These are phyloP conservation scores for Erythrocebus patas DNA, from an alignment of 2,113 vertebrate species.

Conservation along the genomic window DNA sequence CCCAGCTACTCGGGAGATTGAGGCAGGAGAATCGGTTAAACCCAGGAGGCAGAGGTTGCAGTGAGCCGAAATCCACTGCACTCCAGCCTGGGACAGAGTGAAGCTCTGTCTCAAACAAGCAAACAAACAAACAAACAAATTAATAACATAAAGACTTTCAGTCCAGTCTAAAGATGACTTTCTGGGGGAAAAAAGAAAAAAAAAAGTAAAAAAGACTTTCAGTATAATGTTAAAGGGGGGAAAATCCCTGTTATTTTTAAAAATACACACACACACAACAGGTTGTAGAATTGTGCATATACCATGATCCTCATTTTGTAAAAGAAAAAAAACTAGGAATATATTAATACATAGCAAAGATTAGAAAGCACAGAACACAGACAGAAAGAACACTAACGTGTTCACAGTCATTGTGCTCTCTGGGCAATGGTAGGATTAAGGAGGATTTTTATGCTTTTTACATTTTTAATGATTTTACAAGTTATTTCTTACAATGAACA, in stretches of 20 bases:
- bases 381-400: background rate
- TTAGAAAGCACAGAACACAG: background rate
- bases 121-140: no score
- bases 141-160: no score
- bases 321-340: background rate
- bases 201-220: background rate
- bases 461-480: conserved; percentile 13
- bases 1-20: no score
- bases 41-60: no score
- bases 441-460: conserved; percentile 27
- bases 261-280: background rate
- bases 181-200: no score
- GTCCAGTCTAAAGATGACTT: no score
- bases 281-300: background rate
- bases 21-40: no score
- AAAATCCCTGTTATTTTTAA: background rate
- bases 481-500: background rate
- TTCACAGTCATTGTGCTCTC: background rate
- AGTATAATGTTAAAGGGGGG: background rate
- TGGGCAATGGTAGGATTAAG: background rate
- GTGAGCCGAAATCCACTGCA: no score
- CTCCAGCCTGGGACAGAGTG: no score
- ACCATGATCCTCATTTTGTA: conserved; percentile 23
- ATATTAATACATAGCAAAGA: background rate
- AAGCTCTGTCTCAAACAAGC: no score